phyloP scores from a whole-genome alignment of 1,140 invertebrate genomes.

The Procambarus virginalis region DNA sequence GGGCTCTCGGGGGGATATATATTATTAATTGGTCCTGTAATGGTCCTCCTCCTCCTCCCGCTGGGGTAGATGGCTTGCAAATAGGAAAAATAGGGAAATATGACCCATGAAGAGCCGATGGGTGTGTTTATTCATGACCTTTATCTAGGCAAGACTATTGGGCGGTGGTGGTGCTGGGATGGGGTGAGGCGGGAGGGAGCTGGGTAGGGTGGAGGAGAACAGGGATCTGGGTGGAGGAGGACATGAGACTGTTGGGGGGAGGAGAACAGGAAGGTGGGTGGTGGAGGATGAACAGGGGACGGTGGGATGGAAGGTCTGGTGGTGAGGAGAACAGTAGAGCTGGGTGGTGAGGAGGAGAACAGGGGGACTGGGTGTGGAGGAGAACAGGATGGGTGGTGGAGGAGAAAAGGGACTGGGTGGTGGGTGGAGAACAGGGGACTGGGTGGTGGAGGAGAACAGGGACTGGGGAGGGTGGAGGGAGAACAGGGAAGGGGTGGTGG shows the following conservation, averaged over 20 bases:
- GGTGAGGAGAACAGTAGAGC: neutral
- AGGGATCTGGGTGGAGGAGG: too few relatives aligned
- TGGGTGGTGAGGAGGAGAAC: neutral
- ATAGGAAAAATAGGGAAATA: constrained; percentile 65
- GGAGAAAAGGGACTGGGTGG: neutral
- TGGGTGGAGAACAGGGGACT: neutral
- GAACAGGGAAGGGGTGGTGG: too few relatives aligned
- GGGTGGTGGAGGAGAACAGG: neutral
- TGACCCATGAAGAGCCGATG: constrained; percentile 49
- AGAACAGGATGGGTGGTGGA: neutral
- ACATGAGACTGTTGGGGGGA: too few relatives aligned
- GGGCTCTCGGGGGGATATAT: neutral
- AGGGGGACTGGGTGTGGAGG: too few relatives aligned
- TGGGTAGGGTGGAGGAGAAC: neutral
- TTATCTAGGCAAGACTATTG: constrained; percentile 28
- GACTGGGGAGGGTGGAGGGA: too few relatives aligned
- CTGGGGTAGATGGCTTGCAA: constrained; percentile 59
- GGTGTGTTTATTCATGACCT: constrained; percentile 63
- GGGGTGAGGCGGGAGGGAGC: neutral
- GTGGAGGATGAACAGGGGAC: too few relatives aligned
- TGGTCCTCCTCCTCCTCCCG: constrained; percentile 16
- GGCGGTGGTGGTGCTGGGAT: neutral
- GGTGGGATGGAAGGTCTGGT: neutral
- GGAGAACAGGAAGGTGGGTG: too few relatives aligned
- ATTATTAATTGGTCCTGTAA: constrained; percentile 55